Evolutionary conservation across 1,140 invertebrate species (phyloP), one percentile per base, ranked within the genome.

Genomic region (Lepidurus couesii): DNA sequence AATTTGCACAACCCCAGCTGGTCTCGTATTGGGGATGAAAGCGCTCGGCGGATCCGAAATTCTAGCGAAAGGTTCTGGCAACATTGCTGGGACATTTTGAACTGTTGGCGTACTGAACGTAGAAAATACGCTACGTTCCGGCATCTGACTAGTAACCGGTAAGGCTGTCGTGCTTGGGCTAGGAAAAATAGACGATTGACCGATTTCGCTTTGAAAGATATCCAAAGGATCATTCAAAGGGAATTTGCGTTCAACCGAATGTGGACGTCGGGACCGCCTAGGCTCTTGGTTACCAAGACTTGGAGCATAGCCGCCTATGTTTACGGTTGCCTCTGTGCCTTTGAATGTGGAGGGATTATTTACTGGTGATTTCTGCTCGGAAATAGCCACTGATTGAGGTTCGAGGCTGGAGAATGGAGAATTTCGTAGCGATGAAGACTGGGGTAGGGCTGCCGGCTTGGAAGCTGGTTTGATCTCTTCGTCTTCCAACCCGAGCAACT

Each of bases 161-260:
- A 65, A 65, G 7, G 21, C 53, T 65, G 53, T 7, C 7, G 53
- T 7, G 13, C 6, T 65, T 13, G 13, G 6, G 13, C 53, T 16
- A 7, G 53, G 21, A 7, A 65, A 21, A 65, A 65, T 13, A 1
- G 53, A 21, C 16, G 53, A n/a, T n/a, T 65, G 16, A 65, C 53
- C 21, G 53, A n/a, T 13, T 16, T 65, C 53, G 3, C 5, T 65
- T 21, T 65, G 53, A 65, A 65, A 65, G 53, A 65, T 13, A 16
- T 65, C 53, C 13, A 65, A 65, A 7, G 53, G 53, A 65, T 65
- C 53, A 21, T 65, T 65, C 21, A 65, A 21, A 65, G 53, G 53
- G 21, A 65, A 65, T 65, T 65, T 65, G 53, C 53, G 53, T 65
- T 65, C 53, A 13, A 65, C 53, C 13, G 53, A 65, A 65, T 65